These are phyloP conservation scores for Cercopithecus petaurista DNA, from an alignment of 2,797 vertebrate species.

Conservation along the genomic window DNA sequence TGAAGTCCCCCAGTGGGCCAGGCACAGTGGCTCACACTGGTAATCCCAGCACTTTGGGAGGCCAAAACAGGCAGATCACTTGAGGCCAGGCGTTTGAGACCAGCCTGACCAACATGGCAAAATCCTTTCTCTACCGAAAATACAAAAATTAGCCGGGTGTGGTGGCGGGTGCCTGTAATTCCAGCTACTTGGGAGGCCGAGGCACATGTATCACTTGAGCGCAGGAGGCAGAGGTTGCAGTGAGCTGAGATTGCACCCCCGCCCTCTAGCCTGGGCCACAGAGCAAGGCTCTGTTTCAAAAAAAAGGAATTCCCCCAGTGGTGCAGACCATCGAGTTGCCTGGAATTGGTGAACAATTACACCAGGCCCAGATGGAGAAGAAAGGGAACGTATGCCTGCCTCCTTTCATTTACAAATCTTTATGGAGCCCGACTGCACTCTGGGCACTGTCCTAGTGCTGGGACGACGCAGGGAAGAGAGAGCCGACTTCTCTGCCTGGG, in stretches of 20 bases:
- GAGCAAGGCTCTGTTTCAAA: neutral
- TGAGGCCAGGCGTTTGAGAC: neutral
- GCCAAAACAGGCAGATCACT: neutral
- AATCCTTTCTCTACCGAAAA: neutral
- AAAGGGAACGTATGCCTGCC: neutral
- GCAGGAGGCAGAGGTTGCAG: neutral
- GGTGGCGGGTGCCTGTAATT: neutral
- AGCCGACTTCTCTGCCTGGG: neutral
- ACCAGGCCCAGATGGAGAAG: neutral
- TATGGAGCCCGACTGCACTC: neutral
- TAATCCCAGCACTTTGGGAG: neutral
- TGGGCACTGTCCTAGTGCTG: neutral
- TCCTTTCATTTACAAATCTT: neutral
- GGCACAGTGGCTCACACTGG: neutral
- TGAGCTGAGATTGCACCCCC: fast-evolving
- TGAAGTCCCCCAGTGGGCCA: neutral
- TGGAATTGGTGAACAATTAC: neutral
- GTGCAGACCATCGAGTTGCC: neutral
- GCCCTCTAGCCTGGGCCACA: neutral
- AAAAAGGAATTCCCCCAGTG: no score
- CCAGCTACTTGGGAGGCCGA: neutral
- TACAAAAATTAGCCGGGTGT: neutral
- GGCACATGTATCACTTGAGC: neutral
- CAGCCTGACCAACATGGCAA: neutral
- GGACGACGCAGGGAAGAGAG: no score